Conservation (phyloP, 2,888 invertebrate genomes). For the Meiosimyza platycephala region DNA sequence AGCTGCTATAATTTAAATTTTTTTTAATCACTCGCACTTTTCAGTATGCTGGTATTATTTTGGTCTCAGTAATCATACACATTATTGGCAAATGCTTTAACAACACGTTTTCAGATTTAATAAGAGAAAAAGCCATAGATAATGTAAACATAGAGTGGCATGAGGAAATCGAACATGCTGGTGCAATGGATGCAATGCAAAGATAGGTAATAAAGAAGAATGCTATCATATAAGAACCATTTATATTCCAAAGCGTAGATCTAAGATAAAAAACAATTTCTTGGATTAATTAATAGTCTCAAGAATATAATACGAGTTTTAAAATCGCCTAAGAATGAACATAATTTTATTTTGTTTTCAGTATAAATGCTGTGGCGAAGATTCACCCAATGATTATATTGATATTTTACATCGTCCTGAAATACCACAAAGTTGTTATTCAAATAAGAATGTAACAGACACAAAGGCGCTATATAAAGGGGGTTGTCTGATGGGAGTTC, state of each 20-base stretch:
- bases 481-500: constrained; percentile 52
- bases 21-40: constrained; percentile 52
- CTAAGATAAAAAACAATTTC: too few relatives aligned
- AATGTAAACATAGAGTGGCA: constrained; percentile 69
- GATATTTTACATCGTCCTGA: constrained; percentile 41
- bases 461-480: constrained; percentile 37
- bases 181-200: constrained; percentile 59
- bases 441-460: constrained; percentile 35
- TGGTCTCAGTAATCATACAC: constrained; percentile 78
- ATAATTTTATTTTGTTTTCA: constrained; percentile 35
- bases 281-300: too few relatives aligned
- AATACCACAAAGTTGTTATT: constrained; percentile 53
- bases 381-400: constrained; percentile 57
- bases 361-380: constrained; percentile 60
- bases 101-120: constrained; percentile 70
- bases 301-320: background rate
- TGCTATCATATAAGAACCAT: too few relatives aligned
- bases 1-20: background rate
- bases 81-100: constrained; percentile 76
- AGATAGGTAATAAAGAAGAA: constrained; percentile 47
- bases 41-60: constrained; percentile 78
- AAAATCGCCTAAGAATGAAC: background rate
- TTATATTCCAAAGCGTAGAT: background rate
- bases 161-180: constrained; percentile 52
- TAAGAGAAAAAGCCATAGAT: constrained; percentile 69